A percentile compares a stretch with the other conserved stretches of the same genome.
phyloP scores from a whole-genome alignment of 2,888 invertebrate genomes.

The Cremastobaeus sp. region DNA sequence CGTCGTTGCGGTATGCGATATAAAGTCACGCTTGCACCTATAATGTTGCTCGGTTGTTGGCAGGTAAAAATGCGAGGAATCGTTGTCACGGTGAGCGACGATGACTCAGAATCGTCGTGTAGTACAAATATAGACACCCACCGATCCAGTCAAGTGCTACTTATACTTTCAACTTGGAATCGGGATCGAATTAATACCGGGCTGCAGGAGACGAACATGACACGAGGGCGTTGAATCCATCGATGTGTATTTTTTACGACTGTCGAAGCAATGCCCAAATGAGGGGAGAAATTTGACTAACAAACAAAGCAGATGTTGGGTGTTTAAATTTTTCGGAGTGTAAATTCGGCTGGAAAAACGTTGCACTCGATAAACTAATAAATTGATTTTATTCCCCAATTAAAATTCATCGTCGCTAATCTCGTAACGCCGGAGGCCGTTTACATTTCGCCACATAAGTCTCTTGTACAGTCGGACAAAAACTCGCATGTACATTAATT shows the following conservation, averaged over 20 bases:
- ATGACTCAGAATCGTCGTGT: constrained; percentile 44
- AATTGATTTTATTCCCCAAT: constrained; percentile 7
- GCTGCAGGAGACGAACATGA: constrained; percentile 30
- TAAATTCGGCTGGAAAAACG: too few relatives aligned
- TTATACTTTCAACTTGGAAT: constrained; percentile 48
- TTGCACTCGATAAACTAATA: too few relatives aligned
- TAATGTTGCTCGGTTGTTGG: constrained; percentile 21
- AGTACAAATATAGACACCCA: constrained; percentile 47
- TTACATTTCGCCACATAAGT: not conserved
- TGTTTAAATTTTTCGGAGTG: not conserved
- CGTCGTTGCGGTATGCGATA: constrained; percentile 11
- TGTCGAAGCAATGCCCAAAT: not conserved
- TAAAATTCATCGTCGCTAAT: too few relatives aligned
- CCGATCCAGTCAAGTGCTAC: constrained; percentile 40
- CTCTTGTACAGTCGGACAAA: not conserved
- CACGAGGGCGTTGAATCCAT: constrained; percentile 21
- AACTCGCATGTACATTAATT: constrained; percentile 26
- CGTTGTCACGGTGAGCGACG: constrained; percentile 17
- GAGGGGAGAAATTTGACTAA: too few relatives aligned
- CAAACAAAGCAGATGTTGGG: too few relatives aligned
- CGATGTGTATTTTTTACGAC: constrained; percentile 8
- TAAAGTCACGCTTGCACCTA: constrained; percentile 18
- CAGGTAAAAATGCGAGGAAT: constrained; percentile 41
- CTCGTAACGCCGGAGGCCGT: constrained; percentile 1
- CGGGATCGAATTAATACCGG: constrained; percentile 43